These are phyloP conservation scores for Armadillidium nasatum DNA, from an alignment of 1,140 invertebrate genomes.

Conservation along the genomic window DNA sequence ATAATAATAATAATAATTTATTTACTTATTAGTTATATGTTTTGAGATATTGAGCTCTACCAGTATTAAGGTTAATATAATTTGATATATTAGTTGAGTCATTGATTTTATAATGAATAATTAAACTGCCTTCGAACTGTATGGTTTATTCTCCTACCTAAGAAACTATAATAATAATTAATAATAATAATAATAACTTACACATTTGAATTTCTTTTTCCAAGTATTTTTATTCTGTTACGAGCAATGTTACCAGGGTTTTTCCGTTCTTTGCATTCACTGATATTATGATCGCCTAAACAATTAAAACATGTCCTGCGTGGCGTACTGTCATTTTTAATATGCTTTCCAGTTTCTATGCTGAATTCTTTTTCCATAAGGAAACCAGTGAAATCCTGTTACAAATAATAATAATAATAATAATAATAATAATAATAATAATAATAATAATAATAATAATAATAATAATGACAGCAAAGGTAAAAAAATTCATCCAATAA, in stretches of 20 bases:
- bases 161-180: background rate
- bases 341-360: conserved; percentile 23
- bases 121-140: too few relatives aligned
- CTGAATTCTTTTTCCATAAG: conserved; percentile 20
- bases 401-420: background rate
- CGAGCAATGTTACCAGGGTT: conserved; percentile 20
- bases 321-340: background rate
- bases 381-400: conserved; percentile 25
- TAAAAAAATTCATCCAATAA: too few relatives aligned
- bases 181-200: background rate
- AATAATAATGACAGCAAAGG: too few relatives aligned
- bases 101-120: too few relatives aligned
- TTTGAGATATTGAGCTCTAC: too few relatives aligned
- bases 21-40: too few relatives aligned
- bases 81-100: too few relatives aligned
- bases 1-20: too few relatives aligned
- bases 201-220: background rate
- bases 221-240: background rate
- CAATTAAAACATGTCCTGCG: conserved; percentile 26
- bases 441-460: too few relatives aligned
- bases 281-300: conserved; percentile 26
- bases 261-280: conserved; percentile 19
- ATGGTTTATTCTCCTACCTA: too few relatives aligned
- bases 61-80: too few relatives aligned
- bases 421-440: too few relatives aligned